phyloP scores from a whole-genome alignment of 2,888 invertebrate genomes.

The Aphidoletes aphidimyza region DNA sequence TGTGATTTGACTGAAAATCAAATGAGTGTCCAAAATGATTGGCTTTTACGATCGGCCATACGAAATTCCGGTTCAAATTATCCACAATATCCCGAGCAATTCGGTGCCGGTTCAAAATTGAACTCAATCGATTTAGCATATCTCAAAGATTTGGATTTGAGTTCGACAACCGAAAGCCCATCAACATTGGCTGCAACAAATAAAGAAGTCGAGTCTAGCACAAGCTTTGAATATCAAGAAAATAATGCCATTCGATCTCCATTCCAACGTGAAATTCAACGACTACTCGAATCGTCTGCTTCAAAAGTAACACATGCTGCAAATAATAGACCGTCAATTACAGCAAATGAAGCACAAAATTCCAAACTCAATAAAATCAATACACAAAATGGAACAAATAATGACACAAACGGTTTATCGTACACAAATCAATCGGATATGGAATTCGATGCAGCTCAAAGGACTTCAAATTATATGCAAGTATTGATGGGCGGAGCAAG shows the following conservation, averaged over 20 bases:
- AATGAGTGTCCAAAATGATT: neutral
- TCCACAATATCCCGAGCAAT: conserved; percentile 26
- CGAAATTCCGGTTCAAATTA: neutral
- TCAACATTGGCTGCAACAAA: conserved; percentile 69
- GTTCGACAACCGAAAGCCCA: conserved; percentile 68
- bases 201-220: conserved; percentile 71
- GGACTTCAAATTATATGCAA: conserved; percentile 59
- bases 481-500: conserved; percentile 62
- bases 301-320: conserved; percentile 53
- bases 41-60: neutral
- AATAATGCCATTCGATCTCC: conserved; percentile 70
- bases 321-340: conserved; percentile 1
- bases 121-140: conserved; percentile 63
- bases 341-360: conserved; percentile 5
- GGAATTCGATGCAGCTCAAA: conserved; percentile 60
- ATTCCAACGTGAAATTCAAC: conserved; percentile 83
- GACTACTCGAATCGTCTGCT: conserved; percentile 73
- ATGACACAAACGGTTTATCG: neutral
- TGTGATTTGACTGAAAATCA: neutral
- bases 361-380: neutral
- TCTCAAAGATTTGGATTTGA: conserved; percentile 65
- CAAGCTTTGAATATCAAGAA: conserved; percentile 72
- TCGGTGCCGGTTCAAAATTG: conserved; percentile 58
- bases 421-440: conserved; percentile 55
- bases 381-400: neutral